Evolutionary conservation across 2,113 vertebrate species (phyloP), one percentile per base, ranked within the genome.

Genomic region (Morone chrysops): DNA sequence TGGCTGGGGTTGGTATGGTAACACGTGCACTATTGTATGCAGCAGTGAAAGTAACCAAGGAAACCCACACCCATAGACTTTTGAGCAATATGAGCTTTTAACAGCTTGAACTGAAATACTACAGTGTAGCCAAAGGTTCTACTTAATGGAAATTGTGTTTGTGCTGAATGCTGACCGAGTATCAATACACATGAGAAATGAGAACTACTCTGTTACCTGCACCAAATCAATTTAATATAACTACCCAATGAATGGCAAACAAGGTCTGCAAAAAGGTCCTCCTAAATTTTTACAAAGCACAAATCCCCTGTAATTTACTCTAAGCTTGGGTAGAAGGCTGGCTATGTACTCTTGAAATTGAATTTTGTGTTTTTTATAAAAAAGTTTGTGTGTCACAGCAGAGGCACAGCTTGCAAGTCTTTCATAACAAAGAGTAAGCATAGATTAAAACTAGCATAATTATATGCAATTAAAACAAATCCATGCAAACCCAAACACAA

Each of bases 201-300:
- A 66, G 62, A 17, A 10, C 11, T 50, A 62, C 61, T 76, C 75
- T 41, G 45, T 65, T 60, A 63, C 78, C 20, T 71, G 45, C 25
- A 40, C 54, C 62, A 65, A 70, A 71, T 75, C 77, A 83, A 62
- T 80, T 80, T 22, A 45, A 38, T 66, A 61, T 62, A 72, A 84
- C 51, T 50, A 71, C 51, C 38, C 45, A 62, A 43, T 74, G 60
- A 81, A 83, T 51, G 43, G 38, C 25, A 53, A 71, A 80, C 54
- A 25, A 6, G 18, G 11, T 57, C 47, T 75, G 51, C 40, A 43
- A 57, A 66, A 76, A 68, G 53, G 60, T 66, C 45, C 74, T 54
- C 17, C 14, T 67, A 31, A 76, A 71, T 54, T 38, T 69, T 61
- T 70, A 38, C 45, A 67, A 48, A 6, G 22, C 54, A 43, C 40